A percentile compares a stretch with the other conserved stretches of the same genome.
Evolutionary conservation across 2,797 vertebrate species (phyloP).

Genomic region (Anguilla megastoma): DNA sequence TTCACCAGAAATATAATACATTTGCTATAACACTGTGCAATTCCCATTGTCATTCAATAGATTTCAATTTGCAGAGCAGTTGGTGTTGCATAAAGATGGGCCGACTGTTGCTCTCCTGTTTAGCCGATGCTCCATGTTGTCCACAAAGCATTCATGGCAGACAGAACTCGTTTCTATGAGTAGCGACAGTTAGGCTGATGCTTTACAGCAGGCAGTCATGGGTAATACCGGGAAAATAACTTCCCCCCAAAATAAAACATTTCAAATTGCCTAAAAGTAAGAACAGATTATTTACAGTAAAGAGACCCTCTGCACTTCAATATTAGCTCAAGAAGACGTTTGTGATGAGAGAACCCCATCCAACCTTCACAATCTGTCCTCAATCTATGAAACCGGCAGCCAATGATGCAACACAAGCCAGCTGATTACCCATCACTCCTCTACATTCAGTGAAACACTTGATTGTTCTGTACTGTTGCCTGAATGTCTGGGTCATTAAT

Average conservation of each 20-base stretch:
- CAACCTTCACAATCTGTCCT: constrained; percentile 10
- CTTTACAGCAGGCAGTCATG: constrained; percentile 25
- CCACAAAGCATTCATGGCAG: constrained; percentile 36
- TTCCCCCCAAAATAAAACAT: constrained; percentile 37
- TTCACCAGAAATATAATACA: constrained; percentile 26
- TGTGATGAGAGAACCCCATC: constrained; percentile 23
- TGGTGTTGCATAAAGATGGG: constrained; percentile 47
- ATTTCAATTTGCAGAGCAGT: constrained; percentile 42
- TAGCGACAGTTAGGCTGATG: background rate
- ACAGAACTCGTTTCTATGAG: constrained; percentile 13
- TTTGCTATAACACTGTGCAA: constrained; percentile 50
- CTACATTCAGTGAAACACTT: constrained; percentile 31
- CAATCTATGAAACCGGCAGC: background rate
- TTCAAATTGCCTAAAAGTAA: constrained; percentile 52
- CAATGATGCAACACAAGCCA: constrained; percentile 18
- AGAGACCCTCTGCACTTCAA: constrained; percentile 32
- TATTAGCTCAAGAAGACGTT: constrained; percentile 35
- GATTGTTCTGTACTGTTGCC: constrained; percentile 28
- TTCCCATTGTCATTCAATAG: constrained; percentile 43
- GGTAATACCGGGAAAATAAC: constrained; percentile 11
- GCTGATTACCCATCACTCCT: constrained; percentile 31
- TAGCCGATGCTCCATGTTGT: constrained; percentile 16
- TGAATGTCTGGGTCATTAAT: background rate
- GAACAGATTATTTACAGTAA: constrained; percentile 55
- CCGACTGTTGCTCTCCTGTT: background rate